Evolutionary conservation across 2,113 vertebrate species (phyloP).

Genomic region (Hippotragus niger): DNA sequence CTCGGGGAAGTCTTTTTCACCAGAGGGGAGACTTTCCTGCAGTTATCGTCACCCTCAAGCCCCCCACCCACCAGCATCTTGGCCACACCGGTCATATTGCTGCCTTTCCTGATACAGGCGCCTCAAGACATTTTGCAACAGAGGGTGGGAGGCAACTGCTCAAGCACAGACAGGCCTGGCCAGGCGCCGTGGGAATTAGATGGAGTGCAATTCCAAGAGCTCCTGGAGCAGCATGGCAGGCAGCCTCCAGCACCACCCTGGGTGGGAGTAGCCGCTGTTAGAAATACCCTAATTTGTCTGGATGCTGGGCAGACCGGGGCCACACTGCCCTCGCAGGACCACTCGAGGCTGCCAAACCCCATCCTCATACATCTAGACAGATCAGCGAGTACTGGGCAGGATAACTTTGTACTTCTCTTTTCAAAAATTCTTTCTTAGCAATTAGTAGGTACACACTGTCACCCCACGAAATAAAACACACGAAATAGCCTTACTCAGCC

Average conservation of each 20-base stretch:
- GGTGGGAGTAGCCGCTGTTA: conserved; percentile 59
- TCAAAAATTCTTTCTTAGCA: conserved; percentile 8
- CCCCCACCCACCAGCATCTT: not conserved
- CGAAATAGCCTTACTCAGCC: not conserved
- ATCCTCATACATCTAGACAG: conserved; percentile 21
- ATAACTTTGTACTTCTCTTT: conserved; percentile 38
- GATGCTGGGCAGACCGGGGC: conserved; percentile 30
- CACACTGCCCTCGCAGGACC: conserved; percentile 35
- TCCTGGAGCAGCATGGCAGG: conserved; percentile 10
- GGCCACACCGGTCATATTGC: fast-evolving
- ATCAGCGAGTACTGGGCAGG: not conserved
- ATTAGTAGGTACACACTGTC: conserved; percentile 20
- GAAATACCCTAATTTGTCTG: conserved; percentile 61
- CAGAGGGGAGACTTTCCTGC: not conserved
- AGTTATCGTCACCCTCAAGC: not conserved
- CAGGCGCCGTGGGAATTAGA: not conserved
- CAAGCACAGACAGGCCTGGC: not conserved
- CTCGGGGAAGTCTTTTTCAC: not conserved
- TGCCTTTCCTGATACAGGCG: not conserved
- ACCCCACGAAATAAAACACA: conserved; percentile 9
- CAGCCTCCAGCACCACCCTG: conserved; percentile 55
- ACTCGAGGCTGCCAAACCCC: conserved; percentile 59
- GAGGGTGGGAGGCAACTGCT: not conserved
- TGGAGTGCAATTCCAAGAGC: conserved; percentile 14
- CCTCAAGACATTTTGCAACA: not conserved